Percentiles rank a stretch among this genome's conserved stretches.
Conservation (phyloP, 64 coral and sea anemone species). For the Dendronephthya gigantea region DNA sequence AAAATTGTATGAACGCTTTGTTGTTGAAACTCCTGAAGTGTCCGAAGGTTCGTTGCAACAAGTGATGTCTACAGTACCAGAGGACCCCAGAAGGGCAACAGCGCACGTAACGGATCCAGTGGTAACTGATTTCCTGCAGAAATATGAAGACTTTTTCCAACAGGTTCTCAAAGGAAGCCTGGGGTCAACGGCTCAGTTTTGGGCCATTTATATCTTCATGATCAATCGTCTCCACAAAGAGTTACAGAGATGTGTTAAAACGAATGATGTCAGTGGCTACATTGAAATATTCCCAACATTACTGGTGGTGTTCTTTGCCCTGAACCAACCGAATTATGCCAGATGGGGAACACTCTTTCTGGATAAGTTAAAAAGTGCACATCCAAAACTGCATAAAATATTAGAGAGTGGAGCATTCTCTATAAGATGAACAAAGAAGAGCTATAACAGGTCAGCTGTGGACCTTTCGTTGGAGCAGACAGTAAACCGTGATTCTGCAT, state of each 20-base stretch:
- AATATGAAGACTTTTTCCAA: conserved; percentile 2
- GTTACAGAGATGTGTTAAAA: background rate
- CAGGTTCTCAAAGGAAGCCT: background rate
- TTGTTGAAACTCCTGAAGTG: background rate
- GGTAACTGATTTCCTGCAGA: background rate
- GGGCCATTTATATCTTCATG: conserved; percentile 15
- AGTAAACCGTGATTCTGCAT: background rate
- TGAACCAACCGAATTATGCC: background rate
- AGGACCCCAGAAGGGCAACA: background rate
- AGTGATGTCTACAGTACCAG: background rate
- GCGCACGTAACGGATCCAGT: background rate
- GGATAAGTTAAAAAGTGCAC: background rate
- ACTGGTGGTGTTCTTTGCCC: background rate
- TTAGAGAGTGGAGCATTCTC: conserved; percentile 1
- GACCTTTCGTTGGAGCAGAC: background rate
- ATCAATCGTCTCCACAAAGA: background rate
- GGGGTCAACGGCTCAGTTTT: background rate
- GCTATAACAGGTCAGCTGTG: background rate
- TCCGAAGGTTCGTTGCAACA: background rate
- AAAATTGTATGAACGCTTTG: background rate
- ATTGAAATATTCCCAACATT: background rate
- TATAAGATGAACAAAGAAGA: background rate
- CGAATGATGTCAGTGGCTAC: background rate
- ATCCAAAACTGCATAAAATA: background rate
- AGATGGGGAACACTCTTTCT: conserved; percentile 10